These are phyloP conservation scores for Arion vulgaris DNA, from an alignment of 1,140 invertebrate species.

Conservation along the genomic window DNA sequence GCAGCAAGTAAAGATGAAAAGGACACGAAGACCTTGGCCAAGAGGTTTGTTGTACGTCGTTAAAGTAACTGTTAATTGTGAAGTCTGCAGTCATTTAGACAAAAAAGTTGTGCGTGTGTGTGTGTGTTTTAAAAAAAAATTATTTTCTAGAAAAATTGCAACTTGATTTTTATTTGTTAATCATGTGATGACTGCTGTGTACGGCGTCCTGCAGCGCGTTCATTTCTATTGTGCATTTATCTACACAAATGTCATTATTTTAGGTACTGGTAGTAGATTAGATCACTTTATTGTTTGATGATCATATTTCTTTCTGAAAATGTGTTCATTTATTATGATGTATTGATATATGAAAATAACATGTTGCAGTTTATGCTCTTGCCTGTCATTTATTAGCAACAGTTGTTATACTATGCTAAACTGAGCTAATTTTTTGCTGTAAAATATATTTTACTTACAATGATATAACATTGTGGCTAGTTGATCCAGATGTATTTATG, in stretches of 20 bases:
- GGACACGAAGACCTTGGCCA: conserved; percentile 56
- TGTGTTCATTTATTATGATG: not conserved
- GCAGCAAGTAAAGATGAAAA: conserved; percentile 57
- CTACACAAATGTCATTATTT: not conserved
- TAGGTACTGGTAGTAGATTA: not conserved
- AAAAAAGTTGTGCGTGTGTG: too few species aligned
- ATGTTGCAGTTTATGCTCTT: too few species aligned
- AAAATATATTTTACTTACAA: too few species aligned
- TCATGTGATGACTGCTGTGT: not conserved
- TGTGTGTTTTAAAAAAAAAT: too few species aligned
- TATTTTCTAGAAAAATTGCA: not conserved
- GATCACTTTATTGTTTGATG: too few species aligned
- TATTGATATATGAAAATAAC: too few species aligned
- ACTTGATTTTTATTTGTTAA: not conserved
- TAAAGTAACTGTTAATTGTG: conserved; percentile 30
- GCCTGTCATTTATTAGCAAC: too few species aligned
- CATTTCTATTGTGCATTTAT: not conserved
- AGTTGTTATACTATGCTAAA: too few species aligned
- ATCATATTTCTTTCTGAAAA: not conserved
- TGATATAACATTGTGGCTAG: too few species aligned
- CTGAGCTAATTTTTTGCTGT: too few species aligned
- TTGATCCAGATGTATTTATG: too few species aligned
- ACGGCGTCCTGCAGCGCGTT: not conserved
- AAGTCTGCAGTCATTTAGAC: conserved; percentile 14
- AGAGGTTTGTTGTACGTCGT: conserved; percentile 63